Percentiles rank a stretch among this genome's conserved stretches.
phyloP scores from a whole-genome alignment of 1,140 invertebrate species.

The Arctopsyche grandis region DNA sequence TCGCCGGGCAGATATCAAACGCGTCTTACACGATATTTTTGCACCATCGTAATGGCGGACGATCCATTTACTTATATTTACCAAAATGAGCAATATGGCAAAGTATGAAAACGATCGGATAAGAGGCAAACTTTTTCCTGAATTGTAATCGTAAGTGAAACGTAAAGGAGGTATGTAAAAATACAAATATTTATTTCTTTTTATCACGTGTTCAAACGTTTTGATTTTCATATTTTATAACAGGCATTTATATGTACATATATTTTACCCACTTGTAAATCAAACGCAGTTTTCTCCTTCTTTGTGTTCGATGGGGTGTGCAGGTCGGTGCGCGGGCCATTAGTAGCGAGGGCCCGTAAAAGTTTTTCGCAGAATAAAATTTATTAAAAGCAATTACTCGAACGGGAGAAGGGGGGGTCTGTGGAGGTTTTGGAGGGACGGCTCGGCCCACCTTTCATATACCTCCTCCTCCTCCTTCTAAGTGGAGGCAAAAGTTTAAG shows the following conservation, averaged over 20 bases:
- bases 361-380: conserved; percentile 49
- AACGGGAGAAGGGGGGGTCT: conserved; percentile 18
- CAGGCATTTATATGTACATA: neutral
- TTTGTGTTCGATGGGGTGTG: conserved; percentile 28
- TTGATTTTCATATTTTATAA: neutral
- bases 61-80: too few relatives aligned
- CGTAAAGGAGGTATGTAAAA: too few relatives aligned
- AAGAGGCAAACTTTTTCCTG: too few relatives aligned
- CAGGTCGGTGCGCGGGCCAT: conserved; percentile 19
- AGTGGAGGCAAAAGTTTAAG: conserved; percentile 16
- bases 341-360: conserved; percentile 19
- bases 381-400: conserved; percentile 52
- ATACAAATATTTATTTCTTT: too few relatives aligned
- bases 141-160: too few relatives aligned
- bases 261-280: conserved; percentile 12
- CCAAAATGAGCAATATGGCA: too few relatives aligned
- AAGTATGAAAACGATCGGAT: too few relatives aligned
- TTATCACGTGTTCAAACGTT: too few relatives aligned
- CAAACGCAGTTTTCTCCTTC: conserved; percentile 8
- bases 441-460: neutral
- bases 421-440: neutral
- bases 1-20: too few relatives aligned
- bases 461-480: conserved; percentile 55
- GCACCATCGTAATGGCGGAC: too few relatives aligned
- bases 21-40: too few relatives aligned